Evolutionary conservation across 2,888 invertebrate species (phyloP).

Genomic region (Alentia gelatinosa): DNA sequence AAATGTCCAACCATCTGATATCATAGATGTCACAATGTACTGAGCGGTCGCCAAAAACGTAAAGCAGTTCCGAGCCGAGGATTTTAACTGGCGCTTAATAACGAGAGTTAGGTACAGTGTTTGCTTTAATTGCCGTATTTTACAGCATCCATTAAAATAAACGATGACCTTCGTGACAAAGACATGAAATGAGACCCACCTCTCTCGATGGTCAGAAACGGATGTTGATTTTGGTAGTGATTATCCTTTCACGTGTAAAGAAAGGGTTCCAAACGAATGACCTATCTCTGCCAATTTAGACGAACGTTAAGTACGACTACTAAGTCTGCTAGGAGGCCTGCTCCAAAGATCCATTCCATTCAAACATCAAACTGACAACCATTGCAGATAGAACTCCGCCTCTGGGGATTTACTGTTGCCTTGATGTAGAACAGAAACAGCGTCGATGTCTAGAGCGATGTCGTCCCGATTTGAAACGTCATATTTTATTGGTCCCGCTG

Average conservation of each 20-base stretch:
- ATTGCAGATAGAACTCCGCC: not conserved
- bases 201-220: not conserved
- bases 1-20: too few species aligned
- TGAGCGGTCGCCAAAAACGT: too few species aligned
- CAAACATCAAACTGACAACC: not conserved
- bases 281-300: not conserved
- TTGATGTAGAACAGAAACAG: not conserved
- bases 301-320: not conserved
- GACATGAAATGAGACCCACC: not conserved
- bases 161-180: not conserved
- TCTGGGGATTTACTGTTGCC: not conserved
- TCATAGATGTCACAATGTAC: too few species aligned
- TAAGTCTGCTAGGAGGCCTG: not conserved
- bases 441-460: not conserved
- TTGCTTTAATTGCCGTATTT: too few species aligned
- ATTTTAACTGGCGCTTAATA: too few species aligned
- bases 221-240: not conserved
- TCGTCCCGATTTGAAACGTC: not conserved
- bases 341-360: not conserved
- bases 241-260: not conserved
- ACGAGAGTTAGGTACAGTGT: too few species aligned
- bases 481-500: not conserved
- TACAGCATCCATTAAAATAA: too few species aligned
- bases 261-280: not conserved
- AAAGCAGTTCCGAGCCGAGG: too few species aligned